These are phyloP conservation scores for Rhea pennata DNA, from an alignment of 2,113 vertebrate species.

Conservation along the genomic window DNA sequence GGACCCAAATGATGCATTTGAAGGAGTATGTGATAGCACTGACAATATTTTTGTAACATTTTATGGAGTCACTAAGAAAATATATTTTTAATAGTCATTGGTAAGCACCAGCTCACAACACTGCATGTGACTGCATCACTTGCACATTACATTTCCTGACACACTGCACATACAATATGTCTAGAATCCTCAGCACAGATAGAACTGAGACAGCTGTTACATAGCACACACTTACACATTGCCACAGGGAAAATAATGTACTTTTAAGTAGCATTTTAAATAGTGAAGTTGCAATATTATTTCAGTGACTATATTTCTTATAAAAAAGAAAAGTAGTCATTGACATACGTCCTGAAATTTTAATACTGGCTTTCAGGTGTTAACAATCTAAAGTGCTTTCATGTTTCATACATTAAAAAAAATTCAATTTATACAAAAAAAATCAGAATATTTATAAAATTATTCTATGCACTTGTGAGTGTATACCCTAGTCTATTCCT, in stretches of 20 bases:
- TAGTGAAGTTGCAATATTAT: conserved; percentile 22
- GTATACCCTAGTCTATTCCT: conserved; percentile 70
- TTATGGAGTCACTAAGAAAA: conserved; percentile 41
- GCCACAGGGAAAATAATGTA: conserved; percentile 15
- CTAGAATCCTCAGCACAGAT: conserved; percentile 38
- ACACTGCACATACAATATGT: conserved; percentile 40
- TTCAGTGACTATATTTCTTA: conserved; percentile 51
- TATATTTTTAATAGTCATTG: background rate
- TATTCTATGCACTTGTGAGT: background rate
- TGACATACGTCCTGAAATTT: conserved; percentile 57
- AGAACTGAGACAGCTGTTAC: conserved; percentile 11
- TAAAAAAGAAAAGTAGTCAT: conserved; percentile 46
- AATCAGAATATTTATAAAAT: conserved; percentile 1
- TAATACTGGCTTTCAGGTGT: conserved; percentile 68
- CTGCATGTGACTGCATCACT: conserved; percentile 12
- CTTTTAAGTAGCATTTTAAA: conserved; percentile 47
- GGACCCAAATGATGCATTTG: background rate
- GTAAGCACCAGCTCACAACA: conserved; percentile 47
- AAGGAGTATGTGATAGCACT: background rate
- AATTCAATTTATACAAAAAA: conserved; percentile 29
- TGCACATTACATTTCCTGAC: conserved; percentile 4
- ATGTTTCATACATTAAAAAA: conserved; percentile 27
- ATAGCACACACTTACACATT: conserved; percentile 28
- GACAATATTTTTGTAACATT: conserved; percentile 15
- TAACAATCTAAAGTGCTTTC: conserved; percentile 73